A percentile compares a stretch with the other conserved stretches of the same genome.
Evolutionary conservation across 2,113 vertebrate genomes (phyloP).

Genomic region (Antennarius striatus): DNA sequence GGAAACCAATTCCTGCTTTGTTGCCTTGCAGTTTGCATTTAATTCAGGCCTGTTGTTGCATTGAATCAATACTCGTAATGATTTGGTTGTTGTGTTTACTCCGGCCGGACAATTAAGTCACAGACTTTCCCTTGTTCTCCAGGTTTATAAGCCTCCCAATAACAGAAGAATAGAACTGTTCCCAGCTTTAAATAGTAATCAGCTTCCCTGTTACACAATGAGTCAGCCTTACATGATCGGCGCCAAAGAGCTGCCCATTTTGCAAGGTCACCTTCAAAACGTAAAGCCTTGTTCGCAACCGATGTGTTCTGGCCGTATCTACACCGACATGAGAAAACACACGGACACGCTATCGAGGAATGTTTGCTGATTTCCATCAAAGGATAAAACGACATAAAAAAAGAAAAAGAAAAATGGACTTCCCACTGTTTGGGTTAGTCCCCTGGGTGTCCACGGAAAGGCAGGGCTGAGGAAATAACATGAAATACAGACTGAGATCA

Average conservation of each 20-base stretch:
- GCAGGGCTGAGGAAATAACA: constrained; percentile 22
- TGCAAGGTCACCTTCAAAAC: constrained; percentile 24
- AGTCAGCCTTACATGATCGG: constrained; percentile 8
- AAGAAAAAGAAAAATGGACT: constrained; percentile 38
- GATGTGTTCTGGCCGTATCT: neutral
- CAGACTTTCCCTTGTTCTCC: constrained; percentile 11
- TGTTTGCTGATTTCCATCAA: constrained; percentile 60
- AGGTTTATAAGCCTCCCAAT: constrained; percentile 20
- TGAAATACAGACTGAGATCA: constrained; percentile 40
- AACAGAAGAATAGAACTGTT: constrained; percentile 24
- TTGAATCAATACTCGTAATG: constrained; percentile 50
- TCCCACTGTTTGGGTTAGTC: constrained; percentile 19
- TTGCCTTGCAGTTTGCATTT: constrained; percentile 32
- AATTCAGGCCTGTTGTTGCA: constrained; percentile 38
- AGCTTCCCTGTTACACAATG: constrained; percentile 22
- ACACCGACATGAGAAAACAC: constrained; percentile 50
- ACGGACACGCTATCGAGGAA: constrained; percentile 26
- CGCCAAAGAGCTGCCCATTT: constrained; percentile 10
- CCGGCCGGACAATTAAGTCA: constrained; percentile 43
- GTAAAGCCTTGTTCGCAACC: no score
- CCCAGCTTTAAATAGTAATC: constrained; percentile 32
- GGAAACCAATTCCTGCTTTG: constrained; percentile 21
- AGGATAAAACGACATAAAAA: constrained; percentile 41
- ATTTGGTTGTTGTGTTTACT: constrained; percentile 38
- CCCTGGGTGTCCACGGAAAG: constrained; percentile 32